These are phyloP conservation scores for Volucella inanis DNA, from an alignment of 2,888 invertebrate species.

Conservation along the genomic window DNA sequence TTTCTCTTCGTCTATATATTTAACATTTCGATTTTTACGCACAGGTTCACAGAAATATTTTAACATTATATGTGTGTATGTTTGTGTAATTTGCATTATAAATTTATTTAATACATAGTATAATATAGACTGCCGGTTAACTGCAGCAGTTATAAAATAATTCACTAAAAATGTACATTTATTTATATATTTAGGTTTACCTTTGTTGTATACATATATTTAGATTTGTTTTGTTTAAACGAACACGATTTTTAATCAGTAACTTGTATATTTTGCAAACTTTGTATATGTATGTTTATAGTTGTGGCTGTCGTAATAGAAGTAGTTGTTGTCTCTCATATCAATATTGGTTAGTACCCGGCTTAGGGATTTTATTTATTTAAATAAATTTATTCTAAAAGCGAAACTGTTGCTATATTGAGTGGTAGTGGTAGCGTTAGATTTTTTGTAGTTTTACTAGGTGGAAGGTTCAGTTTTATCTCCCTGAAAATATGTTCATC, in stretches of 20 bases:
- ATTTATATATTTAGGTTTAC: slow-evolving; percentile 41
- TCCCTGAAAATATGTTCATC: slow-evolving; percentile 90
- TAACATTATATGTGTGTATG: slow-evolving; percentile 23
- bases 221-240: slow-evolving; percentile 46
- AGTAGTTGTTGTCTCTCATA: slow-evolving; percentile 37
- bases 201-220: slow-evolving; percentile 26
- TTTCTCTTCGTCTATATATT: slow-evolving; percentile 33
- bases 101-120: slow-evolving; percentile 35
- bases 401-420: slow-evolving; percentile 63
- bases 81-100: slow-evolving; percentile 15
- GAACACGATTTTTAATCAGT: slow-evolving; percentile 68
- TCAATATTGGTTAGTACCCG: slow-evolving; percentile 38
- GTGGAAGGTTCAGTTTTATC: slow-evolving; percentile 84
- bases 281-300: slow-evolving; percentile 47
- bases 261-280: slow-evolving; percentile 58
- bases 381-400: slow-evolving; percentile 67
- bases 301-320: slow-evolving; percentile 41
- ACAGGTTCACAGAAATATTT: slow-evolving; percentile 28
- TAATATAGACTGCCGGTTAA: slow-evolving; percentile 38
- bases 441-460: slow-evolving; percentile 14
- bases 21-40: slow-evolving; percentile 19
- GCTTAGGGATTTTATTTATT: slow-evolving; percentile 28
- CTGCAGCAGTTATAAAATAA: slow-evolving; percentile 41
- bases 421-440: slow-evolving; percentile 66
- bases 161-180: slow-evolving; percentile 56